Evolutionary conservation across 2,113 vertebrate species (phyloP).

Genomic region (Telmatochromis brachygnathus): DNA sequence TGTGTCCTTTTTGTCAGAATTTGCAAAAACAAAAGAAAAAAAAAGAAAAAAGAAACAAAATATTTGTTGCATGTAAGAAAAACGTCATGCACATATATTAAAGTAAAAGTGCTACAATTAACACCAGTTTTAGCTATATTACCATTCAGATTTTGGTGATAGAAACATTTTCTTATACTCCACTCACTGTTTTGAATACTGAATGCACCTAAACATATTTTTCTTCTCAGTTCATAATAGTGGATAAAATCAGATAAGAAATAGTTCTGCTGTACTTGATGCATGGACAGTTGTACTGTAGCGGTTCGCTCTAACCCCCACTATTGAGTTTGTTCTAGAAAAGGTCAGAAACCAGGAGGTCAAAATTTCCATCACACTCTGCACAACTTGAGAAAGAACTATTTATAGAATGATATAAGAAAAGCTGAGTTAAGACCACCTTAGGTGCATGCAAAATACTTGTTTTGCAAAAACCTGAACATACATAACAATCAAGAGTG

Average conservation of each 20-base stretch:
- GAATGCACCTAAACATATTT: not conserved
- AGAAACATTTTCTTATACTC: not conserved
- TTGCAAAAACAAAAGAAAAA: not conserved
- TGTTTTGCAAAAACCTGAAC: not conserved
- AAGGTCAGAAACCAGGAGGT: not conserved
- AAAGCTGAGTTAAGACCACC: not conserved
- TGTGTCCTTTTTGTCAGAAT: not conserved
- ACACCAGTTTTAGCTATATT: not conserved
- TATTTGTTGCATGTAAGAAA: not conserved
- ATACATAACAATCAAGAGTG: not conserved
- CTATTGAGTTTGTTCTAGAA: not conserved
- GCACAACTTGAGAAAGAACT: not conserved
- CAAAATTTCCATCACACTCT: not conserved
- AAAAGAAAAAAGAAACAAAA: not conserved
- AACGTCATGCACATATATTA: not conserved
- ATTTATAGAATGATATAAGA: not conserved
- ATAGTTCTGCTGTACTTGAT: not conserved
- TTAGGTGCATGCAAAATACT: not conserved
- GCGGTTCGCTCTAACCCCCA: not conserved
- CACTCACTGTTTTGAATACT: not conserved
- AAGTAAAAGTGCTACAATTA: not conserved
- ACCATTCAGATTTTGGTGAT: not conserved
- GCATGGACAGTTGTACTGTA: not conserved
- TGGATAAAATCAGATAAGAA: not conserved
- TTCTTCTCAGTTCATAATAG: not conserved